These are phyloP conservation scores for Epiblema foenella DNA, from an alignment of 2,888 invertebrate genomes.

Conservation along the genomic window DNA sequence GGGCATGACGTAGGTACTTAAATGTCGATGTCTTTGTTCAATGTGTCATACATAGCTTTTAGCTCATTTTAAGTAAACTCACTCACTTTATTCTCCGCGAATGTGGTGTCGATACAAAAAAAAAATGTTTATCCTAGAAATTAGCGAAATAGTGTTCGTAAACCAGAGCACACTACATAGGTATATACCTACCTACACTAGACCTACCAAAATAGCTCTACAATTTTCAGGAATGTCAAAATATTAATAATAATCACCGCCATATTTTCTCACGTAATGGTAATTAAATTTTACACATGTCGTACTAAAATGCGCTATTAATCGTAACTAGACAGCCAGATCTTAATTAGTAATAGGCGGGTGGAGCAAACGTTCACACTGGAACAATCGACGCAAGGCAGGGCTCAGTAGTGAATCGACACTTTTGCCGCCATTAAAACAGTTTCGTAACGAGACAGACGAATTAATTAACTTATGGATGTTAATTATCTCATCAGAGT, in stretches of 20 bases:
- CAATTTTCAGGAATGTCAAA: neutral
- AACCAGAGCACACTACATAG: neutral
- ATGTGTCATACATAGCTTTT: too few species aligned
- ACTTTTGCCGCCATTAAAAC: conserved; percentile 69
- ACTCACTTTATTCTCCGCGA: too few species aligned
- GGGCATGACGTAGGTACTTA: too few species aligned
- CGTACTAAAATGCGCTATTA: conserved; percentile 14
- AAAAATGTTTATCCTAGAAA: too few species aligned
- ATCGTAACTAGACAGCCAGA: conserved; percentile 23
- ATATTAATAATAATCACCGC: neutral
- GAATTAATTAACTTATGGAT: conserved; percentile 80
- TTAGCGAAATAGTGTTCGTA: neutral
- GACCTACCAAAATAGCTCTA: neutral
- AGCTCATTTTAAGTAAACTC: too few species aligned
- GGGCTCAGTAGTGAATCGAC: conserved; percentile 60
- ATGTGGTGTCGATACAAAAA: too few species aligned
- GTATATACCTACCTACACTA: too few species aligned
- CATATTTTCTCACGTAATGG: neutral
- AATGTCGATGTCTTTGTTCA: too few species aligned
- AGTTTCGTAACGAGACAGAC: conserved; percentile 69
- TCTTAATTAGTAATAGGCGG: conserved; percentile 47
- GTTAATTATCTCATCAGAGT: conserved; percentile 81
- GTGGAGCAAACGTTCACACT: conserved; percentile 48
- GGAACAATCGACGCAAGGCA: conserved; percentile 34
- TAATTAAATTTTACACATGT: conserved; percentile 12